Percentiles rank a stretch among this genome's conserved stretches.
These are phyloP conservation scores for Manis pentadactyla DNA, from an alignment of 2,797 vertebrate genomes.

Conservation along the genomic window DNA sequence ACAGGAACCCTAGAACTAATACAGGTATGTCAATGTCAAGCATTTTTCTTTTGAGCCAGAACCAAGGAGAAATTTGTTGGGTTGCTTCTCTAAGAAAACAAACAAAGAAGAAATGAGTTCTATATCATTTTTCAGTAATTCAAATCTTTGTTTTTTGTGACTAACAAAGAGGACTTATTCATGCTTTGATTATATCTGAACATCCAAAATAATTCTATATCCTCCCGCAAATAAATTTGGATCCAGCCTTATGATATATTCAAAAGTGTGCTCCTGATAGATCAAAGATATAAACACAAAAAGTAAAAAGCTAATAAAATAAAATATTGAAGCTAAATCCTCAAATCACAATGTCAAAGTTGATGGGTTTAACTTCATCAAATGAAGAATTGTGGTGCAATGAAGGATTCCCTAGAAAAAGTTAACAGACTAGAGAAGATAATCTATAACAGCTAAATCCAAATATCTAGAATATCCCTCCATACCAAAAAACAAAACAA, in stretches of 20 bases:
- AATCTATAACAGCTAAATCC: not conserved
- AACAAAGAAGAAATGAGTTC: not conserved
- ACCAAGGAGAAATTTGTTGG: not conserved
- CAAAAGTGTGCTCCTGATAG: not conserved
- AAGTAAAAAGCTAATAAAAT: not conserved
- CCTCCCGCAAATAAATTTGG: not conserved
- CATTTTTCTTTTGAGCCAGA: not conserved
- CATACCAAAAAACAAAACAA: not conserved
- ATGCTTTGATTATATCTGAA: not conserved
- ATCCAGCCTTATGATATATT: not conserved
- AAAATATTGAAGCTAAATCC: constrained; percentile 22
- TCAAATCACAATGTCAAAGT: not conserved
- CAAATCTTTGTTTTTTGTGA: not conserved
- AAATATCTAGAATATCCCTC: not conserved
- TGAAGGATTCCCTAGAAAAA: not conserved
- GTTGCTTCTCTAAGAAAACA: not conserved
- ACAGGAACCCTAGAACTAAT: not conserved
- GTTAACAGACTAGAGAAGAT: not conserved
- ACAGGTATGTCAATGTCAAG: not conserved
- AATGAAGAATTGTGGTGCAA: not conserved
- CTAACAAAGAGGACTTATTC: not conserved
- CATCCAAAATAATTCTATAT: not conserved
- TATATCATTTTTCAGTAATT: not conserved
- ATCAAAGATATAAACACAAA: constrained; percentile 1
- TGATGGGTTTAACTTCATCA: not conserved